Evolutionary conservation across 2,888 invertebrate species (phyloP).

Genomic region (Bembecia ichneumoniformis): DNA sequence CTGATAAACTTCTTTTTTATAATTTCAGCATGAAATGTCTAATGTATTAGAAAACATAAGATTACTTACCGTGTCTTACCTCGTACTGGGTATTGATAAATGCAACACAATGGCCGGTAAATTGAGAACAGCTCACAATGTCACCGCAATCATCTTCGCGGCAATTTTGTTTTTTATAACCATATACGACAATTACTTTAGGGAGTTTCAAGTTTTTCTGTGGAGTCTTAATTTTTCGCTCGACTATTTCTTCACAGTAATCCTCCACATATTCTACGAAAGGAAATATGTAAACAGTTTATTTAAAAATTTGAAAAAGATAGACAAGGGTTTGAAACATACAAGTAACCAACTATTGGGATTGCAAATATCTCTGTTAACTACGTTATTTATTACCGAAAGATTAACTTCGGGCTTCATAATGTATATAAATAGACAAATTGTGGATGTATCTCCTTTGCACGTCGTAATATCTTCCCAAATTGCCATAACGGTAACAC

Average conservation of each 20-base stretch:
- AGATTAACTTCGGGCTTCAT: neutral
- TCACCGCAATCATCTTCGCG: neutral
- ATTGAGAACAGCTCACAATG: neutral
- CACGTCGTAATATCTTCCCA: neutral
- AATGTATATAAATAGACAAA: neutral
- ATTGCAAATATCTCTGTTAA: neutral
- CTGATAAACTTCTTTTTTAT: no score
- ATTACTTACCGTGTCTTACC: neutral
- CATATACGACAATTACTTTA: neutral
- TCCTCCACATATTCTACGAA: neutral
- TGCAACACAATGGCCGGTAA: neutral
- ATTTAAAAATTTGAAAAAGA: neutral
- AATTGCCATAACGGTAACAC: neutral
- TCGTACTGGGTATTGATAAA: neutral
- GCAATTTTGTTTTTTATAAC: neutral
- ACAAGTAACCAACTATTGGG: neutral
- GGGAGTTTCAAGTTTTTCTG: neutral
- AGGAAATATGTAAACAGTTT: neutral
- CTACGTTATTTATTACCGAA: neutral
- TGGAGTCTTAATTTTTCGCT: neutral
- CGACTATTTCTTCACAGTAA: neutral
- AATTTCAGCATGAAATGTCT: no score
- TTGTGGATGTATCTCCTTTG: neutral
- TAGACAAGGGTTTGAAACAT: neutral
- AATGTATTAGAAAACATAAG: neutral